phyloP scores from a whole-genome alignment of 2,888 invertebrate species.

The Andricus quercusramuli region DNA sequence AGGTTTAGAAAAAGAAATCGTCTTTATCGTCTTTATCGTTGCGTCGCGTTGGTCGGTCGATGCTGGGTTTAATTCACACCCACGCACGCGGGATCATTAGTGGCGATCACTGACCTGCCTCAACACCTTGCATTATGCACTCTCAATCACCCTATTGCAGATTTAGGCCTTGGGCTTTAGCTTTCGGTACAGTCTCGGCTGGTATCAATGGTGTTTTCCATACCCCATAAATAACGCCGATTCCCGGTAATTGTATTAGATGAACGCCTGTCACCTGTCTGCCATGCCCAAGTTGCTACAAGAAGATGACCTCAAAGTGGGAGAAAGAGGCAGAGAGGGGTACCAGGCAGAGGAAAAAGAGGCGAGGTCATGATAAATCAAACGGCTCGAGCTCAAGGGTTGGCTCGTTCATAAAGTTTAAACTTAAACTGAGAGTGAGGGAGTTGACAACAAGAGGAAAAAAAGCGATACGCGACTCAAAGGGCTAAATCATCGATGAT shows the following conservation, averaged over 20 bases:
- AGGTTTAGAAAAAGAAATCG: background rate
- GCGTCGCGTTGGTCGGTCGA: background rate
- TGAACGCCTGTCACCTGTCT: slow-evolving; percentile 69
- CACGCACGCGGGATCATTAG: slow-evolving; percentile 74
- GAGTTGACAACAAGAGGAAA: slow-evolving; percentile 49
- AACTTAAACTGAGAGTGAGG: slow-evolving; percentile 47
- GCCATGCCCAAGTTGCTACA: too few species aligned
- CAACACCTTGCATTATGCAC: slow-evolving; percentile 74
- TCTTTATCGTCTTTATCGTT: background rate
- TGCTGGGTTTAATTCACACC: slow-evolving; percentile 70
- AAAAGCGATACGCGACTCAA: slow-evolving; percentile 43
- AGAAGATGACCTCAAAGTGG: slow-evolving; percentile 26
- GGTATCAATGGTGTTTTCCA: slow-evolving; percentile 61
- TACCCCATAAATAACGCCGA: slow-evolving; percentile 71
- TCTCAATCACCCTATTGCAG: slow-evolving; percentile 69
- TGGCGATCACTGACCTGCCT: slow-evolving; percentile 67
- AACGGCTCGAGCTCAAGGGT: slow-evolving; percentile 40
- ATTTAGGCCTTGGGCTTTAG: slow-evolving; percentile 47
- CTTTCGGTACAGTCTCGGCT: slow-evolving; percentile 41
- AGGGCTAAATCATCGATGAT: slow-evolving; percentile 64
- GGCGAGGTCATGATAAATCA: slow-evolving; percentile 55
- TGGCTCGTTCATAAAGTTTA: slow-evolving; percentile 44
- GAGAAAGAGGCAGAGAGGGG: slow-evolving; percentile 29
- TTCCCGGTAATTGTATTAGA: slow-evolving; percentile 75
- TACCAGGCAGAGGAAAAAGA: slow-evolving; percentile 42